These are phyloP conservation scores for Promerops cafer DNA, from an alignment of 2,113 vertebrate species.

Conservation along the genomic window DNA sequence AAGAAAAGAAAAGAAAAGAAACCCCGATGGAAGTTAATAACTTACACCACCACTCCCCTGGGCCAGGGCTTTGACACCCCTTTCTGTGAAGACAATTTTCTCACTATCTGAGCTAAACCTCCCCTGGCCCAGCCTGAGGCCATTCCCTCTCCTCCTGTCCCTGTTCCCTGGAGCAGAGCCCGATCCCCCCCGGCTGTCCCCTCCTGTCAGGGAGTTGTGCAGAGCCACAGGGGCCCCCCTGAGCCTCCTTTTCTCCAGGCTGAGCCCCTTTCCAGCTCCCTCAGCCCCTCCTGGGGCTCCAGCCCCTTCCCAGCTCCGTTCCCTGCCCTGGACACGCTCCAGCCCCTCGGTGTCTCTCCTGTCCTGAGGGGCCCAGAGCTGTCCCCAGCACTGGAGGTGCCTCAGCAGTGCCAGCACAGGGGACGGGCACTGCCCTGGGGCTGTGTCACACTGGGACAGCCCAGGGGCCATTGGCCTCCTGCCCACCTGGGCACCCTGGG, in stretches of 20 bases:
- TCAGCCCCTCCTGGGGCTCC: background rate
- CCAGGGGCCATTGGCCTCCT: background rate
- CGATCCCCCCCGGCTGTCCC: accelerated
- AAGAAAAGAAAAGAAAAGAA: too few relatives aligned
- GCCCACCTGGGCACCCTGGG: background rate
- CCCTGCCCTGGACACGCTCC: background rate
- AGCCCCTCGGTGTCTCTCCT: background rate
- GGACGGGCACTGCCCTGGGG: background rate
- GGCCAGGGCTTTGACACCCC: background rate
- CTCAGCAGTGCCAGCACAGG: background rate
- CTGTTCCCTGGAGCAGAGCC: background rate
- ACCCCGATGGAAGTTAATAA: background rate
- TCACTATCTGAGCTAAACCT: background rate
- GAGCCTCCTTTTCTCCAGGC: background rate
- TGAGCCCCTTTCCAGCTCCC: background rate
- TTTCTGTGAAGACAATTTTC: background rate
- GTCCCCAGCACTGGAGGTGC: background rate
- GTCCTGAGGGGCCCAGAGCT: background rate
- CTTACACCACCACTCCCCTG: accelerated
- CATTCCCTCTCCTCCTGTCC: background rate
- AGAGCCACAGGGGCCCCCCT: background rate
- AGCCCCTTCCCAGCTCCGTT: background rate
- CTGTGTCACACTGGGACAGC: background rate
- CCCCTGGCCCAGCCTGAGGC: background rate
- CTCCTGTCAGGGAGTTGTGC: background rate